Percentiles rank a stretch among this genome's conserved stretches.
Evolutionary conservation across 2,888 invertebrate genomes (phyloP).

Genomic region (Archips xylosteana): DNA sequence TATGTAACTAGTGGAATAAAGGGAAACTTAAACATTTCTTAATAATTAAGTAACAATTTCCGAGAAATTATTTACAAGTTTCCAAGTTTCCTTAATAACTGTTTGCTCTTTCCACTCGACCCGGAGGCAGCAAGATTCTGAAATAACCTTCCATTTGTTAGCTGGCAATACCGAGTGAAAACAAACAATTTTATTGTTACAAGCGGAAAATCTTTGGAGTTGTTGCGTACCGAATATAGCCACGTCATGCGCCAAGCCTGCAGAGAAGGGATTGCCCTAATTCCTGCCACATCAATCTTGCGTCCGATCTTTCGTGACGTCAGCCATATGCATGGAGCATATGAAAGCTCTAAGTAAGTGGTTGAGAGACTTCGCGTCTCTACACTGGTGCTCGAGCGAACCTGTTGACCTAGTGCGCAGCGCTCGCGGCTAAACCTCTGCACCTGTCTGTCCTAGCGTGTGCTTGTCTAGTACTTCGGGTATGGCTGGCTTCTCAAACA

Average conservation of each 20-base stretch:
- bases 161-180: conserved; percentile 13
- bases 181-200: conserved; percentile 35
- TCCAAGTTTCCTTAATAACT: conserved; percentile 20
- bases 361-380: conserved; percentile 71
- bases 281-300: conserved; percentile 40
- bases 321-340: conserved; percentile 52
- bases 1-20: not conserved
- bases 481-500: conserved; percentile 44
- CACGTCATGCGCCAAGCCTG: conserved; percentile 22
- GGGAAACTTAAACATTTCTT: not conserved
- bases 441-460: conserved; percentile 62
- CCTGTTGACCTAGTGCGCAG: conserved; percentile 79
- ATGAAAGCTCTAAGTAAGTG: conserved; percentile 72
- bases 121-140: conserved; percentile 26
- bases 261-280: conserved; percentile 36
- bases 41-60: conserved; percentile 17
- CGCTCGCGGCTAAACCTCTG: conserved; percentile 71
- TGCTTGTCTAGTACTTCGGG: conserved; percentile 54
- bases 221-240: conserved; percentile 30
- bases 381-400: conserved; percentile 70
- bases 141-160: conserved; percentile 37
- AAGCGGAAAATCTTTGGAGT: conserved; percentile 28
- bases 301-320: conserved; percentile 47
- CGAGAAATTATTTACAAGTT: conserved; percentile 13
- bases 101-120: conserved; percentile 11